Evolutionary conservation across 2,888 invertebrate genomes (phyloP).

Genomic region (Tryphoninae sp.): DNA sequence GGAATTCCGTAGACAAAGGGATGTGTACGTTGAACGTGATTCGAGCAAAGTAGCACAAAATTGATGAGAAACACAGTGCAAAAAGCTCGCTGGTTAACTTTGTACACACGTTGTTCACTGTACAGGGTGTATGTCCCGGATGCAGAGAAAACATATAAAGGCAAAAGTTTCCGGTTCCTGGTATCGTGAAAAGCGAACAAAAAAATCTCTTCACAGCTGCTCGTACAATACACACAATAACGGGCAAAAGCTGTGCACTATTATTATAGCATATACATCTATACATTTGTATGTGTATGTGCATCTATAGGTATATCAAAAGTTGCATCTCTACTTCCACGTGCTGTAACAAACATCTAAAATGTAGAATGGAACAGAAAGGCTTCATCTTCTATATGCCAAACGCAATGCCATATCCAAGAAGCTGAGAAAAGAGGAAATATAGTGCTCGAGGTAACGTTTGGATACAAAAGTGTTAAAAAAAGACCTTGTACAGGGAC

Average conservation of each 20-base stretch:
- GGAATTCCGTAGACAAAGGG: too few species aligned
- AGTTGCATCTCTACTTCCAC: not conserved
- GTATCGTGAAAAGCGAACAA: not conserved
- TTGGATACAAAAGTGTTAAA: too few species aligned
- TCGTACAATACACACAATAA: not conserved
- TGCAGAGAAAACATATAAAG: not conserved
- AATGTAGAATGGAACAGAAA: not conserved
- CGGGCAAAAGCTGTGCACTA: not conserved
- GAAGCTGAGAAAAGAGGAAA: not conserved
- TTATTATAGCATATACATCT: not conserved
- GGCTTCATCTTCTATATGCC: not conserved
- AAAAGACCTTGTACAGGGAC: too few species aligned
- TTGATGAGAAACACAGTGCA: not conserved
- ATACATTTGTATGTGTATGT: not conserved
- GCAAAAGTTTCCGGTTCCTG: not conserved
- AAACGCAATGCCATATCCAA: not conserved
- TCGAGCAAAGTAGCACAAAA: too few species aligned
- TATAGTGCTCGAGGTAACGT: not conserved
- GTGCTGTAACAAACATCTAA: not conserved
- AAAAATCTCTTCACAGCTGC: not conserved
- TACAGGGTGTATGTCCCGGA: not conserved
- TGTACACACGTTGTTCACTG: too few species aligned
- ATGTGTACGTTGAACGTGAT: too few species aligned
- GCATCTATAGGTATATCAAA: too few species aligned
- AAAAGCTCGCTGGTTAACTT: not conserved